phyloP scores from a whole-genome alignment of 2,888 invertebrate species.

The Corythucha ciliata region DNA sequence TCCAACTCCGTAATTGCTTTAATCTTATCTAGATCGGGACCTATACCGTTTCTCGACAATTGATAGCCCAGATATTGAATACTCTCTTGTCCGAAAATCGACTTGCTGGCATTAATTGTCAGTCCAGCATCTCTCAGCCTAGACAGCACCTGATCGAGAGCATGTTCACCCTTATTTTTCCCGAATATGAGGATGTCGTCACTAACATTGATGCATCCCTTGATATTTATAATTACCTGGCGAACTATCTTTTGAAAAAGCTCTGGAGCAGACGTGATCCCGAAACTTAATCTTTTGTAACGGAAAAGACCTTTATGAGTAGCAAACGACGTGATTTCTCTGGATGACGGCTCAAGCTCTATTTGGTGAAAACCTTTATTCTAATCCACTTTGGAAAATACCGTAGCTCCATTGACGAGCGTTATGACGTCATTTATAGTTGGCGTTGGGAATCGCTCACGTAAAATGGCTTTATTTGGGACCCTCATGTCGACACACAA shows the following conservation, averaged over 20 bases:
- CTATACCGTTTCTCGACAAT: background rate
- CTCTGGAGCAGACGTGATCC: constrained; percentile 10
- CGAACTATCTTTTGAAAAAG: constrained; percentile 5
- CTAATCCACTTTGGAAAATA: constrained; percentile 39
- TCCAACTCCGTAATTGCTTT: constrained; percentile 29
- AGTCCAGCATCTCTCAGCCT: constrained; percentile 30
- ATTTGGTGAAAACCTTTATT: constrained; percentile 41
- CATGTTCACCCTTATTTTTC: constrained; percentile 35
- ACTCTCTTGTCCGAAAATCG: background rate
- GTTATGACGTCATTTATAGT: background rate
- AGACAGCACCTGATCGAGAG: constrained; percentile 32
- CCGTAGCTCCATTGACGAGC: constrained; percentile 24
- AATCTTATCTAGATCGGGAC: background rate
- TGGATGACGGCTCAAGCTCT: constrained; percentile 36
- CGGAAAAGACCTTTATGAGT: constrained; percentile 9
- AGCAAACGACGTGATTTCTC: constrained; percentile 40
- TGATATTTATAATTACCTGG: background rate
- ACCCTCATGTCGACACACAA: constrained; percentile 14
- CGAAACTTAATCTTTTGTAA: constrained; percentile 11
- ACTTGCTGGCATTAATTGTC: background rate
- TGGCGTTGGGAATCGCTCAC: constrained; percentile 1
- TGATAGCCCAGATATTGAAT: background rate
- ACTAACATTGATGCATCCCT: background rate
- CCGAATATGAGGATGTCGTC: constrained; percentile 25
- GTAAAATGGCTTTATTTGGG: constrained; percentile 1